Evolutionary conservation across 2,113 vertebrate genomes (phyloP).

Genomic region (Heterotilapia buettikoferi): DNA sequence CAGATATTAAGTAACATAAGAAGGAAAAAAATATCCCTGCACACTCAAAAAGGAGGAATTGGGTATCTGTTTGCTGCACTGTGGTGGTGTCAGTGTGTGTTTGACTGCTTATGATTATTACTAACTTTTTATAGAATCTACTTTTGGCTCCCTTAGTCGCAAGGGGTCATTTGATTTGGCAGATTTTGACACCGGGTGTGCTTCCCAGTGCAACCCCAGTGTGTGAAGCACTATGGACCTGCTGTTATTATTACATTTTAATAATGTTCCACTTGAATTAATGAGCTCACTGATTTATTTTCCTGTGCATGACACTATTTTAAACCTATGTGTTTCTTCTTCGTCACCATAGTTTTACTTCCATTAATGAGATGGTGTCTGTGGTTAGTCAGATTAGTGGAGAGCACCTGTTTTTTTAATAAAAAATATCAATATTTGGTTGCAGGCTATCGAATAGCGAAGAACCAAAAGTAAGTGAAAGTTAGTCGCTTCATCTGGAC

Average conservation of each 20-base stretch:
- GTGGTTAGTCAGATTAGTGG: neutral
- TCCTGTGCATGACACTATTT: neutral
- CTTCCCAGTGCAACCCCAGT: neutral
- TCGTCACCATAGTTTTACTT: neutral
- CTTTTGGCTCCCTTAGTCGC: neutral
- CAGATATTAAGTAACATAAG: neutral
- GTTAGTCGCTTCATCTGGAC: neutral
- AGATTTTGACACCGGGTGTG: neutral
- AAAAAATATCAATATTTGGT: neutral
- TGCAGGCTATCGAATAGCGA: fast-evolving
- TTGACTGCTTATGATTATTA: neutral
- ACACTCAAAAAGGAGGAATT: neutral
- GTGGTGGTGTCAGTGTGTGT: neutral
- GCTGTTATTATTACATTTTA: neutral
- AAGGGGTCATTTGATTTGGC: neutral
- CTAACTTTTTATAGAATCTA: neutral
- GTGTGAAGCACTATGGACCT: neutral
- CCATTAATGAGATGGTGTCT: neutral
- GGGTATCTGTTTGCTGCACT: neutral
- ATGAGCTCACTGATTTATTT: neutral
- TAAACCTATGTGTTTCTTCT: neutral
- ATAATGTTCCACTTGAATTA: neutral
- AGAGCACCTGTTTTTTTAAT: neutral
- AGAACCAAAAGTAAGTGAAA: neutral
- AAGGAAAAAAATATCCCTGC: neutral